Base-by-base conservation (phyloP, 1,140 invertebrate genomes). In the Plutomurus gul region DNA sequence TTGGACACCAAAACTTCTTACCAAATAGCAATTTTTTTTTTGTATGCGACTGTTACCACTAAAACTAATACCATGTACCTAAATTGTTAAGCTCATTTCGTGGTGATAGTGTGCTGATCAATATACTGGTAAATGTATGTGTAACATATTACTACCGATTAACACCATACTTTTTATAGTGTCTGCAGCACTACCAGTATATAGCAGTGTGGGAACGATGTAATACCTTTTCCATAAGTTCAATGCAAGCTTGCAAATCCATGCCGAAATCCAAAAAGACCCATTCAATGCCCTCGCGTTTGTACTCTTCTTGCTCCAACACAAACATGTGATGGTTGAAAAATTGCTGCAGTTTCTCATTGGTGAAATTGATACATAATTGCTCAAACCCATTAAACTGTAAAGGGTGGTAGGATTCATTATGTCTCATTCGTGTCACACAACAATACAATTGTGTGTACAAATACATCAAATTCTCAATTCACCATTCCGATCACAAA, bases 291-390 rank as follows among this genome's bases (percentile, higher is more conserved):
- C 94, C 94, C 88, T 97, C 95, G 86, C 91, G 92, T 86, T 94
- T 96, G 90, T 98, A 98, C 86, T 98, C 96, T 89, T 96, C 95
- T 92, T 97, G 95, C 89, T 98, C 96, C 86, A 97, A 90, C 81
- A 97, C 95, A 89, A 98, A 97, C 96, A 97, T 97, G 92, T 96
- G 94, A 89, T 97, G 95, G 89, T 97, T 97, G 92, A 97, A 97
- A 91, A 97, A 97, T 89, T 97, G 95, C 89, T 97, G 96, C 80
- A 97, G 91, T 89, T 96, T 96, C 88, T 98, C 95, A 88, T 97
- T 98, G 88, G 96, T 97, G 89, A 97, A 97, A 91, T 98, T 98
- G 92, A 99, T 99, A 91, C 96, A 94, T 89, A 99, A 91, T 91
- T 98, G 96, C 88, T 99, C 96, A 89, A 98, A 98, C 87, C 95